phyloP scores from a whole-genome alignment of 37 sponge, comb jelly and placozoan species.

The Beroe forskalii region DNA sequence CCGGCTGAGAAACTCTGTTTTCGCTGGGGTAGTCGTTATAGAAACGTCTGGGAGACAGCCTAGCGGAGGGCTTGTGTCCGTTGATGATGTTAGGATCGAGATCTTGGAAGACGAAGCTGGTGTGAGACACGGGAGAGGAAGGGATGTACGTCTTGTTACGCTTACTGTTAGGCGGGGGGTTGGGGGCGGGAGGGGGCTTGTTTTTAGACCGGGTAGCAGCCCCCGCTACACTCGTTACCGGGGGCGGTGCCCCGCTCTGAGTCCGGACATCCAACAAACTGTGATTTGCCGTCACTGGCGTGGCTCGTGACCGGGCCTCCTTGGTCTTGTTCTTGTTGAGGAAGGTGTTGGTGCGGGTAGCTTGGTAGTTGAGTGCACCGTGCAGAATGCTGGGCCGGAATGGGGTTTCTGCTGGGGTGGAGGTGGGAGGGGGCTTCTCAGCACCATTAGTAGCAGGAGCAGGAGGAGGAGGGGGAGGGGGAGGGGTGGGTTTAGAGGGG shows the following conservation, averaged over 20 bases:
- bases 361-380: conserved; percentile 4
- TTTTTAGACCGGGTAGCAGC: neutral
- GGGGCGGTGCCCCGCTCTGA: neutral
- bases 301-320: conserved; percentile 13
- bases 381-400: neutral
- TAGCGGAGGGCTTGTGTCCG: conserved; percentile 45
- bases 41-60: conserved; percentile 2
- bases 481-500: too few species aligned
- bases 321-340: conserved; percentile 18
- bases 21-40: conserved; percentile 15
- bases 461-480: too few species aligned
- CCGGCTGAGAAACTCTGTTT: neutral
- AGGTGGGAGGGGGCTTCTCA: neutral
- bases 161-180: too few species aligned
- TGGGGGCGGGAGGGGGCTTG: neutral
- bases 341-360: neutral
- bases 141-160: conserved; percentile 24
- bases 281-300: conserved; percentile 9
- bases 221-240: neutral
- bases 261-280: neutral
- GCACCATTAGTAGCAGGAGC: neutral
- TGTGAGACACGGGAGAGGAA: conserved; percentile 52
- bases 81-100: conserved; percentile 46
- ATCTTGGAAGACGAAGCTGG: conserved; percentile 50
- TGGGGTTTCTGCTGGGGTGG: too few species aligned